Evolutionary conservation across 2,888 invertebrate species (phyloP).

Genomic region (Horisme vitalbata): DNA sequence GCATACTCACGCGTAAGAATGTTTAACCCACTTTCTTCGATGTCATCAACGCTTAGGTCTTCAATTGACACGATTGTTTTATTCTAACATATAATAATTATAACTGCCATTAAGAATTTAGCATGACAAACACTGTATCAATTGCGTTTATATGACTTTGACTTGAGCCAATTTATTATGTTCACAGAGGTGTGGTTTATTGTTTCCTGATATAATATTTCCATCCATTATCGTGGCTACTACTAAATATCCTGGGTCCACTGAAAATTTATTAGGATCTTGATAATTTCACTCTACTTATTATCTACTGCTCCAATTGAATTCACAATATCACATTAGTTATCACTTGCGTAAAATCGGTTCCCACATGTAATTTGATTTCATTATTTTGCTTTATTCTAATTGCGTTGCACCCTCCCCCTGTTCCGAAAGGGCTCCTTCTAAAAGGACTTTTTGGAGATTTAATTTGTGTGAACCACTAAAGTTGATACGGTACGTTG

Average conservation of each 20-base stretch:
- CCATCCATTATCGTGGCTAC: too few species aligned
- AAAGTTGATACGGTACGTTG: slow-evolving; percentile 52
- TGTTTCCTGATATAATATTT: too few species aligned
- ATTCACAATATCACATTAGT: slow-evolving; percentile 32
- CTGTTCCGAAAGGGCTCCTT: slow-evolving; percentile 45
- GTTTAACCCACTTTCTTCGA: slow-evolving; percentile 18
- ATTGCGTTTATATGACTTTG: too few species aligned
- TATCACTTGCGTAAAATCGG: slow-evolving; percentile 51
- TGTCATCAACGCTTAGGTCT: slow-evolving; percentile 7
- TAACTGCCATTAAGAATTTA: background rate
- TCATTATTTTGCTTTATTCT: slow-evolving; percentile 68
- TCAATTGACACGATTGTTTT: slow-evolving; percentile 4
- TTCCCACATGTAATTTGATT: slow-evolving; percentile 67
- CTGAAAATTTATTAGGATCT: background rate
- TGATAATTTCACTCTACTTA: slow-evolving; percentile 12
- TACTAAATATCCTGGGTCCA: too few species aligned
- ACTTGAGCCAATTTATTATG: too few species aligned
- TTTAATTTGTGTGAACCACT: slow-evolving; percentile 76
- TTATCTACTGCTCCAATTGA: slow-evolving; percentile 23
- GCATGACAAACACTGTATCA: too few species aligned
- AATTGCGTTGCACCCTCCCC: slow-evolving; percentile 66
- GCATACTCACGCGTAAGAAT: slow-evolving; percentile 20
- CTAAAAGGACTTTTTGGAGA: slow-evolving; percentile 62
- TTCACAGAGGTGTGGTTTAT: too few species aligned
- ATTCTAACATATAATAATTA: background rate